Evolutionary conservation across 2,113 vertebrate genomes (phyloP).

Genomic region (Noctilio leporinus): DNA sequence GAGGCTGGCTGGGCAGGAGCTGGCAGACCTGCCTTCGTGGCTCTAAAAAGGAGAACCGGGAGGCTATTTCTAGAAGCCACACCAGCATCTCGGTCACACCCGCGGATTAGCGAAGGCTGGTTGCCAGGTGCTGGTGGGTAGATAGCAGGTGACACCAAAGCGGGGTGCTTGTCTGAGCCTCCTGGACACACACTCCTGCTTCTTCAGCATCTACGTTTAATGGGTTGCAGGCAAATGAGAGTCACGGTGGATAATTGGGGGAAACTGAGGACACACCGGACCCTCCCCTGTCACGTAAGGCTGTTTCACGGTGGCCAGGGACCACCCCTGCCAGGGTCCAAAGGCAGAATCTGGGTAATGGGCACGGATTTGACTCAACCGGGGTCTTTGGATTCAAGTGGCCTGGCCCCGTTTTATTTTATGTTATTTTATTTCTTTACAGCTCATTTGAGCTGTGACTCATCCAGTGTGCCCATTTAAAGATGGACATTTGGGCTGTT

Average conservation of each 20-base stretch:
- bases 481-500: background rate
- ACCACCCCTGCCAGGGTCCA: background rate
- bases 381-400: background rate
- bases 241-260: rapidly evolving
- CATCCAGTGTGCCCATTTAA: background rate
- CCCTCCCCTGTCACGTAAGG: background rate
- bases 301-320: rapidly evolving
- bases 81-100: background rate
- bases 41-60: background rate
- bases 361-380: background rate
- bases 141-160: rapidly evolving
- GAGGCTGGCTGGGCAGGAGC: background rate
- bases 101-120: background rate
- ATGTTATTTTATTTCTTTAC: too few relatives aligned
- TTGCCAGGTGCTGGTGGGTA: background rate
- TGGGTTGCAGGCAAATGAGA: background rate
- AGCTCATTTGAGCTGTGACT: background rate
- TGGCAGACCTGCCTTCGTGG: rapidly evolving
- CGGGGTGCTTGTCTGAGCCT: background rate
- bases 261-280: background rate
- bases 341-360: background rate
- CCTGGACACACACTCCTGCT: background rate
- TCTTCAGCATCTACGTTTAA: background rate
- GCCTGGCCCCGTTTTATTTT: background rate
- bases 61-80: background rate